Evolutionary conservation across 2,113 vertebrate genomes (phyloP), one percentile per base, ranked within the genome.

Genomic region (Podocnemis expansa): DNA sequence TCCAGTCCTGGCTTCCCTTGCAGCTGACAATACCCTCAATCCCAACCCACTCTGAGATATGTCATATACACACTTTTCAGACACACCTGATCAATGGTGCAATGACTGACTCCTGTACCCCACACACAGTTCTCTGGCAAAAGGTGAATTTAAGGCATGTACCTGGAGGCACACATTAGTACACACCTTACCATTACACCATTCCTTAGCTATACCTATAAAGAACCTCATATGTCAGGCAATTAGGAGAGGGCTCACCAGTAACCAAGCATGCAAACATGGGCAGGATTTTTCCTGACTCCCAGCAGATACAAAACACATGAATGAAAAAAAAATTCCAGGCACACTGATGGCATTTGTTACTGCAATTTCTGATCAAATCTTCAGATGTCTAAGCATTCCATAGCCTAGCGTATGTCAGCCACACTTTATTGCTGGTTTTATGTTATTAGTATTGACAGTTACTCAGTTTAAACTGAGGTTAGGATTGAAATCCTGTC

Each of bases 391-490:
- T 94, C 84, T 89, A 85, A 89, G 80, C 67, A 76, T 95, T 91
- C 70, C 90, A 60, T 89, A 54, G 95, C 91, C 60, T 94, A 60
- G 78, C 0, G 0, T 45, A 75, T 95, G 96, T 95, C 93, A 96
- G 93, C 94, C 88, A 94, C 94, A 96, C 89, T 97, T 93, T 94
- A 88, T 52, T 88, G 84, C 67, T 96, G 93, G 54, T 84, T 94
- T 97, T 92, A 96, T 56, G 56, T 84, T 95, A 97, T 97, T 97
- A 96, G 89, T 95, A 97, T 97, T 94, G 97, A 97, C 94, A 96
- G 83, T 54, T 89, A 87, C 79, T 96, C 96, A 45, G 84, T 95
- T 97, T 97, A 97, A 97, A 97, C 14, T 17, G 80, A 93, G 82
- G 95, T 96, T 94, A 96, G 89, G 84, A 96, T 54, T 97, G 96